Evolutionary conservation across 2,888 invertebrate species (phyloP).

Genomic region (Nephrocerus scutellatus): DNA sequence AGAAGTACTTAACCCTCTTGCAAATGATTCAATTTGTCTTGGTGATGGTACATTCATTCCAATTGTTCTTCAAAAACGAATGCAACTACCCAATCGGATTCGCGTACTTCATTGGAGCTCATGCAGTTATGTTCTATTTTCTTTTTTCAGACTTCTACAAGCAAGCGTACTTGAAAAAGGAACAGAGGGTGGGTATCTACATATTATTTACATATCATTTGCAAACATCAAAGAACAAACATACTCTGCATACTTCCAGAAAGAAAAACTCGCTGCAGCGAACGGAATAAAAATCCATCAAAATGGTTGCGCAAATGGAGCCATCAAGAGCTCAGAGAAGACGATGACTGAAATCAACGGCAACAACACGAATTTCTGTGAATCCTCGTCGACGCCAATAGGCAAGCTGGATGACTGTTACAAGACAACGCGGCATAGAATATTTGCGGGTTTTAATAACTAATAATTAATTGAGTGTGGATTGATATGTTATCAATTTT

Average conservation of each 20-base stretch:
- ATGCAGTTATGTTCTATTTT: conserved; percentile 87
- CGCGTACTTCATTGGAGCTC: conserved; percentile 86
- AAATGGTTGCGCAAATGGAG: conserved; percentile 35
- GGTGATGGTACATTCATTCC: conserved; percentile 84
- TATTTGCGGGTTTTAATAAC: conserved; percentile 38
- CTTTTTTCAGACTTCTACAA: conserved; percentile 90
- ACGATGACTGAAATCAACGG: conserved; percentile 32
- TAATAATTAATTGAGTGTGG: too few species aligned
- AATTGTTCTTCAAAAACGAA: conserved; percentile 71
- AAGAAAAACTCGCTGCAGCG: conserved; percentile 32
- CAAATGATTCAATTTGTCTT: conserved; percentile 90
- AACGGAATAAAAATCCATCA: conserved; percentile 25
- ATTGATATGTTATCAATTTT: too few species aligned
- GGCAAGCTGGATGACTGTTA: conserved; percentile 31
- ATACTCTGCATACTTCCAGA: conserved; percentile 26
- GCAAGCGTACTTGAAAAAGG: conserved; percentile 56
- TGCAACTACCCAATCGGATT: conserved; percentile 86
- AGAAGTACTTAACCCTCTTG: conserved; percentile 82
- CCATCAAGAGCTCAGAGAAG: conserved; percentile 28
- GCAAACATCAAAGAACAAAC: too few species aligned
- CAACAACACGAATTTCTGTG: conserved; percentile 33
- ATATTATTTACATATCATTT: not conserved
- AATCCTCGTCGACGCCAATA: conserved; percentile 33
- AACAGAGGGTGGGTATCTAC: conserved; percentile 33
- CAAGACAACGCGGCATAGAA: conserved; percentile 41